A percentile compares a stretch with the other conserved stretches of the same genome.
These are phyloP conservation scores for Lissocephala sabroskyi DNA, from an alignment of 2,888 invertebrate genomes.

Conservation along the genomic window DNA sequence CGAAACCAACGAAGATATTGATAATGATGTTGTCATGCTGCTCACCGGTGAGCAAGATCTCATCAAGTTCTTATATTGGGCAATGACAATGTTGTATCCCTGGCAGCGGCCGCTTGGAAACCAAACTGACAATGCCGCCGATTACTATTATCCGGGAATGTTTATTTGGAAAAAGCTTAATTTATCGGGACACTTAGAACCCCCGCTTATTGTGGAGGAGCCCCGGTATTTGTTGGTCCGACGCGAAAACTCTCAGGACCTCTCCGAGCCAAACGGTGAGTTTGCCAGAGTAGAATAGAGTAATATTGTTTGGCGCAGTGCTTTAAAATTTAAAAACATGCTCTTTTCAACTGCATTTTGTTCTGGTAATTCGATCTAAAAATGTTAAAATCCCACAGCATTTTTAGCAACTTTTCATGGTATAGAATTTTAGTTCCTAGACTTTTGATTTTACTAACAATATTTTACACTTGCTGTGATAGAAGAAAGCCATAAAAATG, in stretches of 20 bases:
- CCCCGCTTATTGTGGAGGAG: constrained; percentile 68
- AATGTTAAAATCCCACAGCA: no score
- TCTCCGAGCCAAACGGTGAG: constrained; percentile 46
- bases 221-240: constrained; percentile 68
- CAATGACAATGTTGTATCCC: constrained; percentile 63
- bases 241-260: constrained; percentile 47
- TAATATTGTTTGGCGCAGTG: no score
- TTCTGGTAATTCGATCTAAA: no score
- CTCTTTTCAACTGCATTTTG: no score
- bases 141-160: constrained; percentile 58
- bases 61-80: constrained; percentile 66
- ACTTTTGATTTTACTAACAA: no score
- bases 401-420: no score
- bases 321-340: no score
- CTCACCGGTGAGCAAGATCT: constrained; percentile 67
- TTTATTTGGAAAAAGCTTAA: constrained; percentile 68
- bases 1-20: constrained; percentile 19
- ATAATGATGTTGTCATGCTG: constrained; percentile 44
- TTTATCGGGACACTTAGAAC: constrained; percentile 67
- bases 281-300: background rate
- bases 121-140: constrained; percentile 36
- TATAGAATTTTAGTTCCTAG: no score
- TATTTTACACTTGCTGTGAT: no score
- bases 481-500: no score
- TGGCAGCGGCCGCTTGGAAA: constrained; percentile 23